Conservation (phyloP, 2,113 vertebrate species). For the Indri indri region DNA sequence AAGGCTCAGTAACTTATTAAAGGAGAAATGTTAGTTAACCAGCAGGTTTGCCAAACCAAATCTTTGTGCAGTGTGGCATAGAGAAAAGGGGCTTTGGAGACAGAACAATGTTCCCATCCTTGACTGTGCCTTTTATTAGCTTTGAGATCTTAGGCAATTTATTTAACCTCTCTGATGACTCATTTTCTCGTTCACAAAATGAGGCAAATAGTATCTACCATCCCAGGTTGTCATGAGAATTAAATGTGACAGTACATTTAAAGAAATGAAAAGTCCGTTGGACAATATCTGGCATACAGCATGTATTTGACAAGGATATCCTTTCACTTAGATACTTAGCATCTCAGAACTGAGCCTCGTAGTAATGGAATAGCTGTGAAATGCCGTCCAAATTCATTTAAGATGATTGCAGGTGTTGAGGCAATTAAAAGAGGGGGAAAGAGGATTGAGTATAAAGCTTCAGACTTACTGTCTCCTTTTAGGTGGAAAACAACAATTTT, state of each 20-base stretch:
- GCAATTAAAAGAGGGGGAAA: neutral
- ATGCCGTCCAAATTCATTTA: neutral
- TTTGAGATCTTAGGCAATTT: conserved; percentile 15
- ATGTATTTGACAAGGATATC: neutral
- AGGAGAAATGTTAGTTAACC: neutral
- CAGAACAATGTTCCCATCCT: neutral
- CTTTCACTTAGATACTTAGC: neutral
- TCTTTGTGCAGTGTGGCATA: neutral
- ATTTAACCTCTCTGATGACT: conserved; percentile 38
- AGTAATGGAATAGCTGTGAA: neutral
- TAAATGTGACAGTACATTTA: conserved; percentile 35
- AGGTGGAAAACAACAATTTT: neutral
- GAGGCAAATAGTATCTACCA: neutral
- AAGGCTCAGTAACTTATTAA: neutral
- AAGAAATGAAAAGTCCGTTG: conserved; percentile 21
- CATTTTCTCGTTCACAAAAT: conserved; percentile 11
- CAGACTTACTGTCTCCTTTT: neutral
- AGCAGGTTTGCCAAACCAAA: neutral
- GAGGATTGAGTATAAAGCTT: neutral
- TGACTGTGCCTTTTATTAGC: neutral
- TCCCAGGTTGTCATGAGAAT: neutral
- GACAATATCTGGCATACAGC: neutral
- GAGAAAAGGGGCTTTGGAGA: neutral
- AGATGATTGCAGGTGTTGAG: neutral
- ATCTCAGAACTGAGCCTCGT: neutral